Evolutionary conservation across 2,888 invertebrate genomes (phyloP).

Genomic region (Cryptus viduatorius): DNA sequence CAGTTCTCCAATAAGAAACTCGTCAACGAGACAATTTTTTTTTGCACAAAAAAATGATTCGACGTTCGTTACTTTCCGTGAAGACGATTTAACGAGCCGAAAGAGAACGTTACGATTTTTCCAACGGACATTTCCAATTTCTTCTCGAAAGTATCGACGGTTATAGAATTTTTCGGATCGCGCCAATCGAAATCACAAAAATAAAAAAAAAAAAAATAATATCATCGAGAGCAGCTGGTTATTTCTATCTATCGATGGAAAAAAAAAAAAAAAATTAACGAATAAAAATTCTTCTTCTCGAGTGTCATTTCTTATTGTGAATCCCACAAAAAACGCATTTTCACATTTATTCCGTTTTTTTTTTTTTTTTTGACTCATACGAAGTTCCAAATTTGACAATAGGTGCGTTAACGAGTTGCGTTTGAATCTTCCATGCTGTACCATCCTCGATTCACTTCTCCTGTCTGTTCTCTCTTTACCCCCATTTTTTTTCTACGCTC

Average conservation of each 20-base stretch:
- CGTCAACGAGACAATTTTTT: not conserved
- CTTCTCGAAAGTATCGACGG: not conserved
- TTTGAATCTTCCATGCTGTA: constrained; percentile 64
- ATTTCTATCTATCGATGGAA: not conserved
- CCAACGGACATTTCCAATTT: not conserved
- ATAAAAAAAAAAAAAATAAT: constrained; percentile 6
- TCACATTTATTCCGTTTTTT: constrained; percentile 14
- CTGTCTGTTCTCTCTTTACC: constrained; percentile 59
- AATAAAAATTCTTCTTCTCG: constrained; percentile 12
- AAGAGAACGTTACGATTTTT: not conserved
- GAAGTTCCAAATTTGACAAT: constrained; percentile 71
- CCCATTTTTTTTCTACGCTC: constrained; percentile 55
- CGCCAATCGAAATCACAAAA: not conserved
- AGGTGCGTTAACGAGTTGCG: constrained; percentile 80
- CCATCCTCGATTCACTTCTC: constrained; percentile 69
- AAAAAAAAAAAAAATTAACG: not conserved
- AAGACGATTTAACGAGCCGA: not conserved
- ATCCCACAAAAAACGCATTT: too few species aligned
- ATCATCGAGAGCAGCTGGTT: constrained; percentile 3
- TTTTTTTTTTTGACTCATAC: not conserved
- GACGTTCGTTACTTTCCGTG: not conserved
- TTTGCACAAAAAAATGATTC: not conserved
- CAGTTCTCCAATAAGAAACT: too few species aligned
- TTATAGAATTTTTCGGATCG: not conserved
- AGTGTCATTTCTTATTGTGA: too few species aligned